These are phyloP conservation scores for Trissolcus japonicus DNA, from an alignment of 2,888 invertebrate genomes.

Conservation along the genomic window DNA sequence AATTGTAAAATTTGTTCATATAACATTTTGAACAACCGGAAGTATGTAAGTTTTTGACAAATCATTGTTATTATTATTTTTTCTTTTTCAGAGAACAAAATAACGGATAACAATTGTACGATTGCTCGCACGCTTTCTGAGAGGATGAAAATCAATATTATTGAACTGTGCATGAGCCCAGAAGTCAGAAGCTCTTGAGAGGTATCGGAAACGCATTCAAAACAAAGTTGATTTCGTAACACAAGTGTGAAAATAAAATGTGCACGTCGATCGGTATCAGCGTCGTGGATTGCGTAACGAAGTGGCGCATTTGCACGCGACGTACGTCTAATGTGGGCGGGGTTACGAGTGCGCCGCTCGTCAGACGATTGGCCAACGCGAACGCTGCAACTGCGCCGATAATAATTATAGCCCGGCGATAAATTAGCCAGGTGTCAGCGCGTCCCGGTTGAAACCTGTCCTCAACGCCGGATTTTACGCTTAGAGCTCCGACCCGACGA, in stretches of 20 bases:
- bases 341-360: slow-evolving; percentile 31
- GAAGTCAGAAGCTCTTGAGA: no score
- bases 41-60: background rate
- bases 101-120: no score
- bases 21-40: background rate
- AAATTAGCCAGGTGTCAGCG: slow-evolving; percentile 69
- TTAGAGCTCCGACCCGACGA: slow-evolving; percentile 41
- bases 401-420: slow-evolving; percentile 69
- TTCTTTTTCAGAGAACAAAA: no score
- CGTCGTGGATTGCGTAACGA: slow-evolving; percentile 29
- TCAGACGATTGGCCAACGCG: slow-evolving; percentile 11
- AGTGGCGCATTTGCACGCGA: slow-evolving; percentile 43
- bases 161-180: no score
- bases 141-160: no score
- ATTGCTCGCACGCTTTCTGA: no score
- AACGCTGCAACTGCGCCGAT: slow-evolving; percentile 33
- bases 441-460: slow-evolving; percentile 68
- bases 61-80: no score
- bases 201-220: background rate
- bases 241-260: background rate
- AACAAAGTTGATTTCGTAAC: background rate
- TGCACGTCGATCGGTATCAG: slow-evolving; percentile 18
- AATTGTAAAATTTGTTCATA: background rate
- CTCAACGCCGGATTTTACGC: slow-evolving; percentile 49
- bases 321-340: slow-evolving; percentile 47